Evolutionary conservation across 1,140 invertebrate species (phyloP), one percentile per base, ranked within the genome.

Genomic region (Heliconius eleuchia): DNA sequence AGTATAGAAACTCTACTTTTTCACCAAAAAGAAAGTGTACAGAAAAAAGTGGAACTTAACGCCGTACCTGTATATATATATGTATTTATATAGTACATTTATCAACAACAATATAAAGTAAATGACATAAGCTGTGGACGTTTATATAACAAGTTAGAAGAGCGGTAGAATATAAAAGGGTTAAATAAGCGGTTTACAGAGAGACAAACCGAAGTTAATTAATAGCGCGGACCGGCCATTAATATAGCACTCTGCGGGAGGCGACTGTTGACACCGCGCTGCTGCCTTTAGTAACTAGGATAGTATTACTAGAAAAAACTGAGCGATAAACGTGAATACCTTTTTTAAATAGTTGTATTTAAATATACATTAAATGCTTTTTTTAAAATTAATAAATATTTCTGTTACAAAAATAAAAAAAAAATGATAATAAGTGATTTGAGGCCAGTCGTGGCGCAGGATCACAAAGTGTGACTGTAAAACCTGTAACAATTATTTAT

Each of bases 141-240:
- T 71, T 76, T 71, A 76, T 71, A 76, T 74, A 74, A 50, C 27
- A 71, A 27, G 37, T 71, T 39, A 76, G 71, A 73, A 60, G 30
- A 73, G 42, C 66, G 73, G 50, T 42, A 30, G 66, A 30, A 71
- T 57, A 77, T 73, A 77, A 73, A 73, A 72, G 79, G 79, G 79
- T 80, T 80, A 80, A 80, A 76, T 66, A 76, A 80, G 79, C 74
- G 79, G 79, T 80, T 76, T 70, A 77, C 79, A 80, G 74, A 76
- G 78, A 79, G 77, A 83, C 81, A 82, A 84, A 87, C 86, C 86
- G 77, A 83, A 84, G 85, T 84, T 88, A 87, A 88, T 88, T 88
- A 88, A 87, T 88, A 84, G 77, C 83, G 78, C 77, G 80, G 78
- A 74, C 80, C 81, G 80, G 80, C 82, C 79, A 87, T 87, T 85